Base-by-base conservation (phyloP, 2,888 invertebrate species). In the Meiosimyza platycephala region DNA sequence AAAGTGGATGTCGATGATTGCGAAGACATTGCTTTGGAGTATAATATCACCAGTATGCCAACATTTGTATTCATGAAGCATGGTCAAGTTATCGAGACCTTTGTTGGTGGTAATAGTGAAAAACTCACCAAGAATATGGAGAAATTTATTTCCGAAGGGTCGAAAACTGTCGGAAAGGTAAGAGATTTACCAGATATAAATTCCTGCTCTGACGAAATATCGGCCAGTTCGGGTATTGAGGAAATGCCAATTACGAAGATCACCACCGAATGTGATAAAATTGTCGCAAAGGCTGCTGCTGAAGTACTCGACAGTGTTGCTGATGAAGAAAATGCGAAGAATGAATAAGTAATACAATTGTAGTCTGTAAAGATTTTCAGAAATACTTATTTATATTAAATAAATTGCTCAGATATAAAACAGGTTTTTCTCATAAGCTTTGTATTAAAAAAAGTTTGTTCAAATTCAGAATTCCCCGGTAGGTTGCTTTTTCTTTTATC, bases 1-100 rank as follows among this genome's bases (percentile, higher is more conserved):
- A 91, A 89, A 89, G 93, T 96, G 11, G 95, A 96, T 86, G 95
- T 96, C 0, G 96, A 96, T 83, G 94, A 95, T 79, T 92, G 93
- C 82, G 95, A 95, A 81, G 95, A 95, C 51, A 89, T 96, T 67
- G 93, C 94, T 0, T 88, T 90, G 60, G 90, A 92, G 78, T 96
- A 94, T 88, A 90, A 92, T 83, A 91, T 96, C 80, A 90, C 90
- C 78, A 93, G 94, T 60, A 95, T 96, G 96, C 96, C 96, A 13
- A 96, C 96, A 2, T 96, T 97, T 85, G 89, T 96, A 2, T 95
- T 96, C 85, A 89, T 96, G 74, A 96, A 95, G 88, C 90, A 90
- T 79, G 88, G 89, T 67, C 86, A 90, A 81, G 90, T 91, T 80
- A 88, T 95, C 67, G 91, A 92, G n/a, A 89, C 90, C 72, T 93